These are phyloP conservation scores for Neoitamus cyanurus DNA, from an alignment of 2,888 invertebrate genomes.

Conservation along the genomic window DNA sequence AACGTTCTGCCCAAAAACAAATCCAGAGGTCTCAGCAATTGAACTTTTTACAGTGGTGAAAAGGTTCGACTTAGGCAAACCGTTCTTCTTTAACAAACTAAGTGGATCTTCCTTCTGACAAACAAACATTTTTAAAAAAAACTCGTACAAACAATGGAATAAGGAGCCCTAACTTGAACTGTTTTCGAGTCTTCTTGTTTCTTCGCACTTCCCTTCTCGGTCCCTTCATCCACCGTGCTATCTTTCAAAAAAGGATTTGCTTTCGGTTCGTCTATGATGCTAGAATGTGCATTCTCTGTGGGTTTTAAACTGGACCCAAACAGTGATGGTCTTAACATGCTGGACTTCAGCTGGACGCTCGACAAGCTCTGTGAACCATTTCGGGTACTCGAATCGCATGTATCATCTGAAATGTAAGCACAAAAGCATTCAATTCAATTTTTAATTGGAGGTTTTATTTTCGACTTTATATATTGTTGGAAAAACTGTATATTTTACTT, in stretches of 20 bases:
- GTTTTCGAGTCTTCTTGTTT: neutral
- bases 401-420: slow-evolving; percentile 59
- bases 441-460: neutral
- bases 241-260: slow-evolving; percentile 63
- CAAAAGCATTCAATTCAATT: neutral
- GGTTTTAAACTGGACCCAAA: slow-evolving; percentile 55
- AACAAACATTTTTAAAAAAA: neutral
- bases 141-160: neutral
- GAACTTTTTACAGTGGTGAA: slow-evolving; percentile 62
- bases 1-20: slow-evolving; percentile 93
- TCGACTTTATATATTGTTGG: neutral
- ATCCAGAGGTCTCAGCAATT: slow-evolving; percentile 72
- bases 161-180: neutral
- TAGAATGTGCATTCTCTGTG: neutral
- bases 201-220: slow-evolving; percentile 56
- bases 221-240: slow-evolving; percentile 55
- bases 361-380: slow-evolving; percentile 60
- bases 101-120: slow-evolving; percentile 58
- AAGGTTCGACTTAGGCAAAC: slow-evolving; percentile 63
- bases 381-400: slow-evolving; percentile 63
- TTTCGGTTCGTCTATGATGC: slow-evolving; percentile 47
- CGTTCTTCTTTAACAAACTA: slow-evolving; percentile 62
- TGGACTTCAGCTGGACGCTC: slow-evolving; percentile 56
- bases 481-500: slow-evolving; percentile 51
- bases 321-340: slow-evolving; percentile 62